Base-by-base conservation (phyloP, 2,113 vertebrate species). In the Barnardius zonarius region DNA sequence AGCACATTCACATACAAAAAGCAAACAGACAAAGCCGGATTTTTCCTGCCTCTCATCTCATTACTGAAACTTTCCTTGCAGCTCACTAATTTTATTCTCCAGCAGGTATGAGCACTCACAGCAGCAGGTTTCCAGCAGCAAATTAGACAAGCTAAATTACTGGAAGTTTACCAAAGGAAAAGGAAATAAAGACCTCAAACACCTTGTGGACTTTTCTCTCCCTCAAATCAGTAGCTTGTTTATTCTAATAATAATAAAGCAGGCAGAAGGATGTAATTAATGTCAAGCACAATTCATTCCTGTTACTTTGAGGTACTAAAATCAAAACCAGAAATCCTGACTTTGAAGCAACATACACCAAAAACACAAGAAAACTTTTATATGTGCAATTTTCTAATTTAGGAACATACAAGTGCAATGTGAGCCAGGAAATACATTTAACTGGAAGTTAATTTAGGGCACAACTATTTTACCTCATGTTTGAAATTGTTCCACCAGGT, bases 211-310 rank as follows among this genome's bases (percentile, higher is more conserved):
- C 73, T 90, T 96, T 84, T 68, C 83, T 86, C 35, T 80, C 64
- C 79, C 80, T 88, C 83, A 86, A 96, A 96, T 94, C 88, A 88
- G 95, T 95, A 94, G 92, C 88, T 88, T 94, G 95, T 94, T 96
- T 96, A 93, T 88, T 92, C 89, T 96, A 95, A 95, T 95, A 97
- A 96, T 88, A 97, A 96, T 90, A 96, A 95, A 96, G 86, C 80
- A 96, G 84, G 88, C 90, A 96, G 73, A 94, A 94, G 92, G 95
- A 95, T 92, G 95, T 78, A 96, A 95, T 95, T 97, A 96, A 94
- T 75, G 92, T 96, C 95, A 95, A 95, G 86, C 76, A 93, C 90
- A 92, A 94, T 96, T 90, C 86, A 88, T 83, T 92, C 83, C 88
- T 88, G 86, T 70, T 92, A 86, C 83, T 96, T 90, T 94, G 88